These are phyloP conservation scores for Mya arenaria DNA, from an alignment of 1,140 invertebrate genomes.

Conservation along the genomic window DNA sequence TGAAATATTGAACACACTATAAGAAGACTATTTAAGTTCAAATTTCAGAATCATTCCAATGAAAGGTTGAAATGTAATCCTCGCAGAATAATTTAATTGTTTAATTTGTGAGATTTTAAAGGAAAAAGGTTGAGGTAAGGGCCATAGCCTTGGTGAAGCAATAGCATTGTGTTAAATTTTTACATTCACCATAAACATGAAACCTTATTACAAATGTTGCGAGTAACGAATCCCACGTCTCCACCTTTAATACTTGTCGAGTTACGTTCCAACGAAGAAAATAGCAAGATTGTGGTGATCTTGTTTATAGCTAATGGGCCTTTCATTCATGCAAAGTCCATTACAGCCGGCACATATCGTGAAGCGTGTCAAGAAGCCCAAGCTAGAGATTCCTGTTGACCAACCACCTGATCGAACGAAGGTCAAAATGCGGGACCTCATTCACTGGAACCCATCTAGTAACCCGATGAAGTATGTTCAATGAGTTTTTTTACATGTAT, in stretches of 20 bases:
- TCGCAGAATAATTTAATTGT: too few species aligned
- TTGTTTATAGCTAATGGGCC: background rate
- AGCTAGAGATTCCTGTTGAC: constrained; percentile 37
- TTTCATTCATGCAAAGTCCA: background rate
- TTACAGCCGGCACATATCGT: constrained; percentile 17
- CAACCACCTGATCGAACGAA: constrained; percentile 83
- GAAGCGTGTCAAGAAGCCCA: constrained; percentile 29
- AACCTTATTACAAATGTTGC: too few species aligned
- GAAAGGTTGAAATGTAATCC: too few species aligned
- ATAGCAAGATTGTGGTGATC: background rate
- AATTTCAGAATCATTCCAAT: too few species aligned
- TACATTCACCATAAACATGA: too few species aligned
- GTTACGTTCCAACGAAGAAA: background rate
- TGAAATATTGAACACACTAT: too few species aligned
- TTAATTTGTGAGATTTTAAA: too few species aligned
- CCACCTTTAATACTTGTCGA: background rate
- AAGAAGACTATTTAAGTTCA: too few species aligned
- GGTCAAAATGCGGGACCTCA: constrained; percentile 94
- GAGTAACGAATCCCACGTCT: background rate
- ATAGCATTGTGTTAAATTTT: too few species aligned
- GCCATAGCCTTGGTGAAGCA: too few species aligned
- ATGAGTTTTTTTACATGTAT: too few species aligned
- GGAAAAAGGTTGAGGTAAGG: too few species aligned
- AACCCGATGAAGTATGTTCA: constrained; percentile 71
- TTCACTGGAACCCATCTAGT: constrained; percentile 91